A percentile compares a stretch with the other conserved stretches of the same genome.
Conservation (phyloP, 2,113 vertebrate genomes). For the Oreochromis spilurus region DNA sequence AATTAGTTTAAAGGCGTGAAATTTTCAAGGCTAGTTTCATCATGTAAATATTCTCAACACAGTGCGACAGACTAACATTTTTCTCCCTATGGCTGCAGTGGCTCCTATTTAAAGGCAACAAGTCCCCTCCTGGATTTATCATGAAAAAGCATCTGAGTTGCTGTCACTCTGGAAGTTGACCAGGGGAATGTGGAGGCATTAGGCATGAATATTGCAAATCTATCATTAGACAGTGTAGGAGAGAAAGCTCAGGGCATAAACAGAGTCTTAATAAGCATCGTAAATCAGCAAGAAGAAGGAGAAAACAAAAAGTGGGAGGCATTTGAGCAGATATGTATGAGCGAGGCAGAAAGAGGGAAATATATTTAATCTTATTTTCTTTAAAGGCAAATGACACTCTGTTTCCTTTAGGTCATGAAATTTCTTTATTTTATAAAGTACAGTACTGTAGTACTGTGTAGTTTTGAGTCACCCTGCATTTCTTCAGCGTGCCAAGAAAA, state of each 20-base stretch:
- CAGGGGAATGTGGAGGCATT: conserved; percentile 28
- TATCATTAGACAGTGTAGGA: conserved; percentile 56
- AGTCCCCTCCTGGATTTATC: neutral
- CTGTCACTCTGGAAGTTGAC: conserved; percentile 31
- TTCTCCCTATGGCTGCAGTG: neutral
- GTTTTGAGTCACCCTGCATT: neutral
- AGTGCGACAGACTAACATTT: neutral
- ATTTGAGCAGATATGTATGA: neutral
- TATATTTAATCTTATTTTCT: conserved; percentile 4
- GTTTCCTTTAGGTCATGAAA: neutral
- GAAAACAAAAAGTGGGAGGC: conserved; percentile 6
- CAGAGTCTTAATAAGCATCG: conserved; percentile 59
- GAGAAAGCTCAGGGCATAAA: conserved; percentile 64
- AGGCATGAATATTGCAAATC: conserved; percentile 59
- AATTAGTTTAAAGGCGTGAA: neutral
- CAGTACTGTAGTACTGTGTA: neutral
- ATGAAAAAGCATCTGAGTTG: neutral
- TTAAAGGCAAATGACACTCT: neutral
- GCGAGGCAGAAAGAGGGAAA: conserved; percentile 1
- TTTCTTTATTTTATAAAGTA: conserved; percentile 14
- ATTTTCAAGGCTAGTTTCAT: neutral
- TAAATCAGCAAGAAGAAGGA: conserved; percentile 55
- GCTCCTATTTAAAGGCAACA: conserved; percentile 24
- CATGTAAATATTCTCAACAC: neutral
- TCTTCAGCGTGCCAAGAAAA: neutral